phyloP scores from a whole-genome alignment of 2,113 vertebrate species.

The Podiceps cristatus region DNA sequence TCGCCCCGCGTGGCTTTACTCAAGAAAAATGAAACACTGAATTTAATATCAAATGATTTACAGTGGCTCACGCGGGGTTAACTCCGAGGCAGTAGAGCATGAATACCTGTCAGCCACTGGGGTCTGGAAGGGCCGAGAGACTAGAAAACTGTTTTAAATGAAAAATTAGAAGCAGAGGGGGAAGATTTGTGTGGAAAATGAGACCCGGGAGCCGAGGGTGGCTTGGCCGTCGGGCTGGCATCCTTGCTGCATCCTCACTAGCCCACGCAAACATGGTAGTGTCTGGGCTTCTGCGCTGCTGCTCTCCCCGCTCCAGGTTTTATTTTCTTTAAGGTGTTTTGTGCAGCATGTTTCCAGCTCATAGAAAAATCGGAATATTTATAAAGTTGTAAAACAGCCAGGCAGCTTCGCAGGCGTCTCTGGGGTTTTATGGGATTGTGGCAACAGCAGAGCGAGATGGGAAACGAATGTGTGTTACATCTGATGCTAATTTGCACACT shows the following conservation, averaged over 20 bases:
- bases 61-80: conserved; percentile 51
- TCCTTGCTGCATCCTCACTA: fast-evolving
- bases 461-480: not conserved
- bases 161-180: conserved; percentile 9
- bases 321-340: not conserved
- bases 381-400: not conserved
- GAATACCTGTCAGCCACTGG: conserved; percentile 41
- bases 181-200: conserved; percentile 7
- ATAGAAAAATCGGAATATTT: not conserved
- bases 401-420: not conserved
- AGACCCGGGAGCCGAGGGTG: not conserved
- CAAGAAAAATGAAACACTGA: conserved; percentile 37
- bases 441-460: not conserved
- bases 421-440: not conserved
- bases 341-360: not conserved
- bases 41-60: conserved; percentile 46
- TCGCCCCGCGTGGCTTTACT: not conserved
- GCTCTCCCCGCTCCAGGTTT: not conserved
- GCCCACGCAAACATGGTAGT: fast-evolving
- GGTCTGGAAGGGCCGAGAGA: not conserved
- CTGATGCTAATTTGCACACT: not conserved
- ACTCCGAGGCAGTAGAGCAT: conserved; percentile 44
- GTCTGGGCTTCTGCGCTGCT: not conserved
- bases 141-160: conserved; percentile 17
- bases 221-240: fast-evolving